phyloP scores from a whole-genome alignment of 2,113 vertebrate genomes.

The Lontra canadensis region DNA sequence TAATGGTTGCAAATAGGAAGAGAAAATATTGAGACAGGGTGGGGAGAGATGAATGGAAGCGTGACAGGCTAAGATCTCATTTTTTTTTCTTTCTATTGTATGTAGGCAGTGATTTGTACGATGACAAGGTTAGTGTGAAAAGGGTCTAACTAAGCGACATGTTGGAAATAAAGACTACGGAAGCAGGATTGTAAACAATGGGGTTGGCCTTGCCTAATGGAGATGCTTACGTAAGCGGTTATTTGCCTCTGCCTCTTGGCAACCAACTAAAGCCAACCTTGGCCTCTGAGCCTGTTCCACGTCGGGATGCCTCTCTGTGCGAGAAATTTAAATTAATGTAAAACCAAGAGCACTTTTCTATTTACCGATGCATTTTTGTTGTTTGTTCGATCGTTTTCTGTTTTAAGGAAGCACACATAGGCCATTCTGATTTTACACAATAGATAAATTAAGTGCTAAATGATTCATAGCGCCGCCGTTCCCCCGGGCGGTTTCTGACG shows the following conservation, averaged over 20 bases:
- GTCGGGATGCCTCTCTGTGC: neutral
- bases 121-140: neutral
- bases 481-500: neutral
- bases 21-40: neutral
- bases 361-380: neutral
- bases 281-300: neutral
- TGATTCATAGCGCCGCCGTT: constrained; percentile 7
- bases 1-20: neutral
- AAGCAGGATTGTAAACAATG: neutral
- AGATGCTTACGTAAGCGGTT: neutral
- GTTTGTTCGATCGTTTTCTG: neutral
- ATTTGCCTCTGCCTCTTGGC: neutral
- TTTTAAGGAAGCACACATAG: neutral
- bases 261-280: constrained; percentile 5
- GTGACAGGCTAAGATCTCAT: neutral
- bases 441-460: constrained; percentile 38
- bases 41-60: neutral
- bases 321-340: neutral
- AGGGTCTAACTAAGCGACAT: neutral
- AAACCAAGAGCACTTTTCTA: constrained; percentile 1
- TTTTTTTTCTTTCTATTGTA: constrained; percentile 6
- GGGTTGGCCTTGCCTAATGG: neutral
- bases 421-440: neutral
- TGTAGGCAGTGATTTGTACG: neutral
- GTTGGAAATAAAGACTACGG: neutral